Evolutionary conservation across 2,888 invertebrate genomes (phyloP).

Genomic region (Chouioia cunea): DNA sequence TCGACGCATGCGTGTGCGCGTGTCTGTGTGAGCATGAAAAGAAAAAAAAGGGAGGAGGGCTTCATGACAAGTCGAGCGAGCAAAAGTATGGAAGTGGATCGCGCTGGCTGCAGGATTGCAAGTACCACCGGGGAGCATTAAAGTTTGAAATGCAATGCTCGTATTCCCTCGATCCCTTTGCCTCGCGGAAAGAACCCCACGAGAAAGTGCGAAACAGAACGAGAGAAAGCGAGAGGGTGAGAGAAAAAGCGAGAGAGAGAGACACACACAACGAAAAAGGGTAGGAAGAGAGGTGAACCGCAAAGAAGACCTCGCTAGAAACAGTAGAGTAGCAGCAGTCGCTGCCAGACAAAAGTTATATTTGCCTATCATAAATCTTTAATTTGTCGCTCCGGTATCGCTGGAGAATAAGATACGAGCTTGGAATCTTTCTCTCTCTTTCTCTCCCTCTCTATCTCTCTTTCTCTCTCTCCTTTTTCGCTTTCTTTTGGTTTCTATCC

Average conservation of each 20-base stretch:
- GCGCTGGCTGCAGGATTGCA: constrained; percentile 37
- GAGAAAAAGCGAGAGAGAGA: neutral
- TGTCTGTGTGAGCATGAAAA: neutral
- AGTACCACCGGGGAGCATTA: constrained; percentile 48
- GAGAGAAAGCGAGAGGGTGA: neutral
- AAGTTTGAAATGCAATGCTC: constrained; percentile 48
- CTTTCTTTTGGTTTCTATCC: constrained; percentile 1
- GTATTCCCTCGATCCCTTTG: constrained; percentile 39
- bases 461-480: constrained; percentile 17
- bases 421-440: constrained; percentile 28
- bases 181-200: neutral
- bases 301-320: constrained; percentile 3
- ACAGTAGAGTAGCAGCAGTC: constrained; percentile 27
- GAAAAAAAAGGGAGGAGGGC: constrained; percentile 36
- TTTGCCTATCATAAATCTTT: constrained; percentile 54
- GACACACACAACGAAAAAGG: neutral
- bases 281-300: neutral
- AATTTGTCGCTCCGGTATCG: constrained; percentile 51
- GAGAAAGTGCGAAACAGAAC: too few relatives aligned
- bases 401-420: constrained; percentile 50
- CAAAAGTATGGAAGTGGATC: constrained; percentile 7
- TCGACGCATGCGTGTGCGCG: neutral
- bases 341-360: constrained; percentile 48
- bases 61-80: constrained; percentile 33
- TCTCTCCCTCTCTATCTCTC: neutral